phyloP scores from a whole-genome alignment of 2,797 vertebrate genomes.

The Catharus ustulatus region DNA sequence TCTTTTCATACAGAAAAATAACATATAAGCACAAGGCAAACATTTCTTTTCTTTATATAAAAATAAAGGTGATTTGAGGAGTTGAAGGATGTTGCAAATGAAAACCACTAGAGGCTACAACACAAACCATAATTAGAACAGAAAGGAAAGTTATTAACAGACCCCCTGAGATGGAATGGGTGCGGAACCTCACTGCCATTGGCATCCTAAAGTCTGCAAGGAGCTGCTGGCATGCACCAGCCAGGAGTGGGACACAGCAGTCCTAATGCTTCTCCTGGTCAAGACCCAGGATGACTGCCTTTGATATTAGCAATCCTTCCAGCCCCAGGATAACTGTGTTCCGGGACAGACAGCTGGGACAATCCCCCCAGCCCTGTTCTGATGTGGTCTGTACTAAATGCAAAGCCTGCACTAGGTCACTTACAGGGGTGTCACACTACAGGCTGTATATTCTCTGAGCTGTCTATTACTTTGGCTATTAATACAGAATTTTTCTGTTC shows the following conservation, averaged over 20 bases:
- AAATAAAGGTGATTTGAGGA: neutral
- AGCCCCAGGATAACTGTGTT: neutral
- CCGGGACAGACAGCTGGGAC: fast-evolving
- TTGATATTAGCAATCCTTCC: neutral
- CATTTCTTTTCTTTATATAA: neutral
- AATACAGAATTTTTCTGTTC: neutral
- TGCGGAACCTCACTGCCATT: neutral
- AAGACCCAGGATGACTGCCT: neutral
- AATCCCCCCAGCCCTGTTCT: fast-evolving
- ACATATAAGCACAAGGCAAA: neutral
- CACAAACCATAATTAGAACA: neutral
- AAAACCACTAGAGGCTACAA: neutral
- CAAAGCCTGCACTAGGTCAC: fast-evolving
- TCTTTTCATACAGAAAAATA: neutral
- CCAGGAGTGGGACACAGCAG: neutral
- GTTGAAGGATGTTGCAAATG: neutral
- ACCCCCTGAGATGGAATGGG: neutral
- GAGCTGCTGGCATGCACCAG: neutral
- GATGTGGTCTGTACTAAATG: neutral
- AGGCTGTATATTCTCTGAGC: neutral
- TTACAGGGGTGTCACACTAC: neutral
- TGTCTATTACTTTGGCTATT: neutral
- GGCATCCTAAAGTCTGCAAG: neutral
- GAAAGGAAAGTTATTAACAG: neutral
- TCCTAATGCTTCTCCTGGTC: neutral